These are phyloP conservation scores for Trachelipus rathkii DNA, from an alignment of 1,140 invertebrate genomes.

Conservation along the genomic window DNA sequence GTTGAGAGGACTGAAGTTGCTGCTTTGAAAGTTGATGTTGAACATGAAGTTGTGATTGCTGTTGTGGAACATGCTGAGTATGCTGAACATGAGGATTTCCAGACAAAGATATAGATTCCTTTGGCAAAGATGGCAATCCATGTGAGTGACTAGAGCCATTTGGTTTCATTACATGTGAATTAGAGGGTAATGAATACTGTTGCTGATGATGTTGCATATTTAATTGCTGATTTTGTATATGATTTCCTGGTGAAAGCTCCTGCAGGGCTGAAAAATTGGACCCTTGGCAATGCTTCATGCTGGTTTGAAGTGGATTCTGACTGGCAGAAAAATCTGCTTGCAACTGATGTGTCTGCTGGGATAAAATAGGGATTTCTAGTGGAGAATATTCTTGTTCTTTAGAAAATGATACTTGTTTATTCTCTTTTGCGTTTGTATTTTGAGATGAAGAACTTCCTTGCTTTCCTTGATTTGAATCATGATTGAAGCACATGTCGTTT, in stretches of 20 bases:
- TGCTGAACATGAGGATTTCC: not conserved
- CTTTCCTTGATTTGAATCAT: too few relatives aligned
- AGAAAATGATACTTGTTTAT: not conserved
- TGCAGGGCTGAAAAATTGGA: not conserved
- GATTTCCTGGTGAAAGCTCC: not conserved
- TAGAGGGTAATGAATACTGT: not conserved
- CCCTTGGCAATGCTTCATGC: not conserved
- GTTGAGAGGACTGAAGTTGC: too few relatives aligned
- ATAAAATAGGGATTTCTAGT: not conserved
- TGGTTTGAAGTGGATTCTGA: not conserved
- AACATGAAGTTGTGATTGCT: not conserved
- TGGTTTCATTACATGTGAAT: not conserved
- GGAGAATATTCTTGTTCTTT: not conserved
- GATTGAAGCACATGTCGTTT: too few relatives aligned
- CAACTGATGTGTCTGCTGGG: not conserved
- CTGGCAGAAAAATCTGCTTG: not conserved
- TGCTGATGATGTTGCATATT: constrained; percentile 12
- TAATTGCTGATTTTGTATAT: constrained; percentile 7
- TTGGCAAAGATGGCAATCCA: not conserved
- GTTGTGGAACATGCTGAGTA: not conserved
- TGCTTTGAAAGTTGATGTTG: too few relatives aligned
- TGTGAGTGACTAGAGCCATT: not conserved
- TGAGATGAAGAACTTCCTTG: too few relatives aligned
- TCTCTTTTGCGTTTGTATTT: too few relatives aligned
- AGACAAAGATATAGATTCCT: not conserved